These are phyloP conservation scores for Hafferia zeledoni DNA, from an alignment of 2,797 vertebrate genomes.

Conservation along the genomic window DNA sequence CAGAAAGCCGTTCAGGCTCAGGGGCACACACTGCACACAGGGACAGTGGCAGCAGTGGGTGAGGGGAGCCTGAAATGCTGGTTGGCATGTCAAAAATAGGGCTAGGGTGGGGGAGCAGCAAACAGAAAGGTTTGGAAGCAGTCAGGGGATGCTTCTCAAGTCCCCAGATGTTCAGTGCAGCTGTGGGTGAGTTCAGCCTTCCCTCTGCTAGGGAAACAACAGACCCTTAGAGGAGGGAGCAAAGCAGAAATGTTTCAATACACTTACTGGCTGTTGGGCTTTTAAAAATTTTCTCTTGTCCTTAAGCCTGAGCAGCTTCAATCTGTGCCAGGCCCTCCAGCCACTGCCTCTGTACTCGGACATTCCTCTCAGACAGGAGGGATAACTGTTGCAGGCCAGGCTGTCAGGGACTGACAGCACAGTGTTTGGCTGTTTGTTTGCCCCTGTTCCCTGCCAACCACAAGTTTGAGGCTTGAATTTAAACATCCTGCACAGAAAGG, in stretches of 20 bases:
- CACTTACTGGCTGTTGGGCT: neutral
- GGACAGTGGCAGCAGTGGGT: neutral
- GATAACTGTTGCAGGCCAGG: neutral
- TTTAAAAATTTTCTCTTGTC: neutral
- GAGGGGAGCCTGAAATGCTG: neutral
- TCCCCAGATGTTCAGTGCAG: neutral
- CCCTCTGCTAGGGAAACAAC: neutral
- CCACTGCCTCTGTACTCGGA: neutral
- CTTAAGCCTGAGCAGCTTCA: neutral
- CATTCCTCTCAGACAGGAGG: neutral
- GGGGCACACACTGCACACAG: neutral
- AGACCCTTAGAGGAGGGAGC: neutral
- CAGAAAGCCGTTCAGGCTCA: neutral
- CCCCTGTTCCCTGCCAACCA: neutral
- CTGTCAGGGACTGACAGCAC: neutral
- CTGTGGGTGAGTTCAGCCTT: neutral
- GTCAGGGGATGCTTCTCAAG: neutral
- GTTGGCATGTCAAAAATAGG: neutral
- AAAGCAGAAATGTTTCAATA: neutral
- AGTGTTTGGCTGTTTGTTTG: constrained; percentile 2
- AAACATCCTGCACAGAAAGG: neutral
- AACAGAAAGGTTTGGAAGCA: neutral
- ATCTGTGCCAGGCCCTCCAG: neutral
- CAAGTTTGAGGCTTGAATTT: constrained; percentile 1
- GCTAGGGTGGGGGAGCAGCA: neutral